A percentile compares a stretch with the other conserved stretches of the same genome.
Conservation (phyloP, 2,113 vertebrate genomes). For the Syngnathoides biaculeatus region DNA sequence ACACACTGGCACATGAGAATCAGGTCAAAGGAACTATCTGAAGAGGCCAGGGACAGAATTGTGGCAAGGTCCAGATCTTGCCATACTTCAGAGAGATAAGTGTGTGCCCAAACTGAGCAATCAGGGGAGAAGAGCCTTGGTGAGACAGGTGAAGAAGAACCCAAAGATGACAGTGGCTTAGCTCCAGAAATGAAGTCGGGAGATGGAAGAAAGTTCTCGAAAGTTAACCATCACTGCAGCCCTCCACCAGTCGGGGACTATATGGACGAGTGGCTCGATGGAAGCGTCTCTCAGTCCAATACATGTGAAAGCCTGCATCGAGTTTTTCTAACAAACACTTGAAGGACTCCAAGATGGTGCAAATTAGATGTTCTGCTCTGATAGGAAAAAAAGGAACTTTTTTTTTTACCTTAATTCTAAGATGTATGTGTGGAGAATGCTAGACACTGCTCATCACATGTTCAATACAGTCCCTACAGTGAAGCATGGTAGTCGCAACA, state of each 20-base stretch:
- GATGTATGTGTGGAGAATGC: too few species aligned
- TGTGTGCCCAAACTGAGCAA: background rate
- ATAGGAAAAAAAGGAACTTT: too few species aligned
- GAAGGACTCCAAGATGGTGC: background rate
- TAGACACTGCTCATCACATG: too few species aligned
- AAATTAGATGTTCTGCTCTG: too few species aligned
- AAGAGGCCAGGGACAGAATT: too few species aligned
- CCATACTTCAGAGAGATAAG: background rate
- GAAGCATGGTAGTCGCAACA: too few species aligned
- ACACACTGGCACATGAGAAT: background rate
- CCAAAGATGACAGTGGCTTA: too few species aligned
- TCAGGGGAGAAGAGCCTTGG: too few species aligned
- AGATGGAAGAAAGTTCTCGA: background rate
- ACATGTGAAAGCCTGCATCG: background rate
- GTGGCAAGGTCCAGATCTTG: background rate
- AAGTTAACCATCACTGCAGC: background rate
- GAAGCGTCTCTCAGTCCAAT: background rate
- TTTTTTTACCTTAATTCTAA: background rate
- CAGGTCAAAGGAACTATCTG: background rate
- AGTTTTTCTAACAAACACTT: background rate
- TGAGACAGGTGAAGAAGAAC: too few species aligned
- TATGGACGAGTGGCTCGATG: background rate
- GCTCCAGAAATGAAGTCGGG: background rate
- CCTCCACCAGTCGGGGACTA: background rate
- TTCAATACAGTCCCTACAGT: too few species aligned